These are phyloP conservation scores for Ramphastos sulfuratus DNA, from an alignment of 2,113 vertebrate genomes.

Conservation along the genomic window DNA sequence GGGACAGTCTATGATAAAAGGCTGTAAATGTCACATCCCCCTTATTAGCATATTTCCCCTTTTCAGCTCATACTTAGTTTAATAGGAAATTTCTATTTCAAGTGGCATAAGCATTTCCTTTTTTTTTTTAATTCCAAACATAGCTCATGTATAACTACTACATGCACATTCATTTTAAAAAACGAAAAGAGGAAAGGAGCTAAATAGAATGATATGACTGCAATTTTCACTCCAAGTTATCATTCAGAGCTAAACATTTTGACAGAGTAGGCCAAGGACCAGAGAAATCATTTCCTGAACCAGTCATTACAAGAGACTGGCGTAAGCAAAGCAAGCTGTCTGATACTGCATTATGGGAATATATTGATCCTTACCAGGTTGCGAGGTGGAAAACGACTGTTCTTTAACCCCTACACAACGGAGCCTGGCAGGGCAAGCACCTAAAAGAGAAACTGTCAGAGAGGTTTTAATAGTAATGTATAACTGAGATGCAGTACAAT, in stretches of 20 bases:
- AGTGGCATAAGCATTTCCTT: not conserved
- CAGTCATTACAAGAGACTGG: conserved; percentile 48
- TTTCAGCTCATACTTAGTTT: not conserved
- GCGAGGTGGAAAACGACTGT: conserved; percentile 89
- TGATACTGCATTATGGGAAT: conserved; percentile 78
- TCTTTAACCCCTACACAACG: conserved; percentile 92
- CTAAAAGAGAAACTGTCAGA: conserved; percentile 99
- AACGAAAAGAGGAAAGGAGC: not conserved
- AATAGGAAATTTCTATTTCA: not conserved
- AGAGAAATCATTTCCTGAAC: conserved; percentile 15
- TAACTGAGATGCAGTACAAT: conserved; percentile 80
- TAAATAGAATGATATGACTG: not conserved
- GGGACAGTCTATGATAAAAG: not conserved
- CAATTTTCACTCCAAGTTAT: not conserved
- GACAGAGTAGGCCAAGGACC: conserved; percentile 38
- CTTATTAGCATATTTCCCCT: not conserved
- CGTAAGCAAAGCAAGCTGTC: conserved; percentile 76
- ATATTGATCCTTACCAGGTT: conserved; percentile 98
- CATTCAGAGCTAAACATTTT: conserved; percentile 11
- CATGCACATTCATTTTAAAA: not conserved
- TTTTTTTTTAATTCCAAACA: not conserved
- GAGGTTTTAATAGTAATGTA: conserved; percentile 98
- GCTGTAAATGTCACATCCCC: not conserved
- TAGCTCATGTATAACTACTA: not conserved
- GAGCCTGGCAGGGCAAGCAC: conserved; percentile 95